Conservation (phyloP, 2,113 vertebrate species). For the Cacatua alba region DNA sequence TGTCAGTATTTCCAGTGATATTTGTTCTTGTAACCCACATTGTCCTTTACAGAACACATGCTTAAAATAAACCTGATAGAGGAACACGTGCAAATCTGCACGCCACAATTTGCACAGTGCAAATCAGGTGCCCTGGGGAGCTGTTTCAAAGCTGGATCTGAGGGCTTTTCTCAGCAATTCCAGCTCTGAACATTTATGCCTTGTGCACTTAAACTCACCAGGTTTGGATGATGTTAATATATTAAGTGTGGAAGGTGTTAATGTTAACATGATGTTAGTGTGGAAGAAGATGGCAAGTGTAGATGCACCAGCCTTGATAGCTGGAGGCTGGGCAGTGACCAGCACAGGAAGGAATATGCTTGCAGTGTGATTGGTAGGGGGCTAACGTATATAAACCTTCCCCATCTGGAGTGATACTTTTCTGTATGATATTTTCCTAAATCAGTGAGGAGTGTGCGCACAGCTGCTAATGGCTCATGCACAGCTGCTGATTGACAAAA, state of each 20-base stretch:
- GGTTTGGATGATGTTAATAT: accelerated
- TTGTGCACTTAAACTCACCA: not conserved
- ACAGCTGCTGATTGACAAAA: constrained; percentile 57
- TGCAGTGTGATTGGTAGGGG: accelerated
- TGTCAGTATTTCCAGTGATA: not conserved
- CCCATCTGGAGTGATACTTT: constrained; percentile 15
- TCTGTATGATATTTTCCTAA: not conserved
- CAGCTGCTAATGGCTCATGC: constrained; percentile 42
- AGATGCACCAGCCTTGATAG: not conserved
- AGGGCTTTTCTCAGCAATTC: not conserved
- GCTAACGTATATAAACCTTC: not conserved
- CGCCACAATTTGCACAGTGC: accelerated
- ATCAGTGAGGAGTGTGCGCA: not conserved
- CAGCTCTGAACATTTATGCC: not conserved
- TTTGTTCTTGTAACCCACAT: not conserved
- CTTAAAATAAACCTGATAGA: not conserved
- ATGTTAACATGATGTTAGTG: not conserved
- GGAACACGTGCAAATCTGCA: not conserved
- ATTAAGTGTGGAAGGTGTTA: not conserved
- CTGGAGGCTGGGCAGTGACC: not conserved
- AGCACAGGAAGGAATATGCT: not conserved
- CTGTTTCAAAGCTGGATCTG: not conserved
- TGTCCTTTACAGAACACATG: not conserved
- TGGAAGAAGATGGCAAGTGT: not conserved
- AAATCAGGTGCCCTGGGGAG: accelerated